These are phyloP conservation scores for Hipparchia semele DNA, from an alignment of 2,888 invertebrate genomes.

Conservation along the genomic window DNA sequence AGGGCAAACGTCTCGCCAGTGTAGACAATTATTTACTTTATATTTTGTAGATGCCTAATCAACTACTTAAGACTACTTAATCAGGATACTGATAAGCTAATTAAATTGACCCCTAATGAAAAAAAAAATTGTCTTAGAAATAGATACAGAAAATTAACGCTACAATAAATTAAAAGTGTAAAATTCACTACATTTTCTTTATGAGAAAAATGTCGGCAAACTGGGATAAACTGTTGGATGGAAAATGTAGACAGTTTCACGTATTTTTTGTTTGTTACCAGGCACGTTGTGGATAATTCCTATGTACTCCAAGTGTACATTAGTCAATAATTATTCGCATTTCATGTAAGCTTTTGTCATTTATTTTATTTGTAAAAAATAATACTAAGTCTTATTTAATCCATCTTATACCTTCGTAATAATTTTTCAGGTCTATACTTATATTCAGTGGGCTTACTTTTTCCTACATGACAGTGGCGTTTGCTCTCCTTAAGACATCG, in stretches of 20 bases:
- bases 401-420: background rate
- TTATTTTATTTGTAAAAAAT: background rate
- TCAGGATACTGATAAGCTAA: too few relatives aligned
- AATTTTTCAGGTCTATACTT: conserved; percentile 54
- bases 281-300: conserved; percentile 73
- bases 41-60: too few relatives aligned
- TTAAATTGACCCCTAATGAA: too few relatives aligned
- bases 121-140: too few relatives aligned
- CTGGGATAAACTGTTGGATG: too few relatives aligned
- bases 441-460: conserved; percentile 66
- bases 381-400: background rate
- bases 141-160: too few relatives aligned
- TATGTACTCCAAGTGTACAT: conserved; percentile 70
- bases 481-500: conserved; percentile 62
- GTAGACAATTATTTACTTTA: too few relatives aligned
- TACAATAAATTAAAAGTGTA: too few relatives aligned
- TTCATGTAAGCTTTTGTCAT: conserved; percentile 56
- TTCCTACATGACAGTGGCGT: conserved; percentile 65
- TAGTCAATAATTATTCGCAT: conserved; percentile 61
- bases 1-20: too few relatives aligned
- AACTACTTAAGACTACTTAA: too few relatives aligned
- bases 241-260: background rate
- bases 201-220: too few relatives aligned
- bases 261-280: conserved; percentile 39
- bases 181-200: too few relatives aligned